These are phyloP conservation scores for Bombus picipes DNA, from an alignment of 1,140 invertebrate genomes.

Conservation along the genomic window DNA sequence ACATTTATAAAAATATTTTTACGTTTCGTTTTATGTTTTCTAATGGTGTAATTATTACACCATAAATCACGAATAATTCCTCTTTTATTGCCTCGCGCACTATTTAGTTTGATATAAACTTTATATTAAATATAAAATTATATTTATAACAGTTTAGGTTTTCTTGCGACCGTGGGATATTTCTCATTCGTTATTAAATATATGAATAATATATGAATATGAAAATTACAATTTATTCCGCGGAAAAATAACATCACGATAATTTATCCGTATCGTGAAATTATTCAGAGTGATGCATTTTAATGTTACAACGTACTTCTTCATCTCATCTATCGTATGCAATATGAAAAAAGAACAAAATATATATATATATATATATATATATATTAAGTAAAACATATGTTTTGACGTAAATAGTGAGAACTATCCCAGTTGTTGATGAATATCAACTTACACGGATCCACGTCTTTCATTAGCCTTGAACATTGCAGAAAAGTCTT, in stretches of 20 bases:
- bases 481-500: too few relatives aligned
- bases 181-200: background rate
- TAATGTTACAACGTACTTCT: background rate
- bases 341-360: background rate
- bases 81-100: background rate
- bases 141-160: conserved; percentile 2
- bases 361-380: too few relatives aligned
- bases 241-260: background rate
- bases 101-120: background rate
- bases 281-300: background rate
- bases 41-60: too few relatives aligned
- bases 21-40: too few relatives aligned
- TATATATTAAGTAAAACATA: too few relatives aligned
- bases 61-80: background rate
- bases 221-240: background rate
- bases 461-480: too few relatives aligned
- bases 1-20: too few relatives aligned
- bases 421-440: too few relatives aligned
- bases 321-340: background rate
- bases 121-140: background rate
- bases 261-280: background rate
- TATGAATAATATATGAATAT: background rate
- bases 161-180: background rate
- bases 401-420: too few relatives aligned
- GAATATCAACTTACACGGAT: too few relatives aligned